A percentile compares a stretch with the other conserved stretches of the same genome.
Conservation (phyloP, 2,888 invertebrate genomes). For the Brachyopa scutellaris region DNA sequence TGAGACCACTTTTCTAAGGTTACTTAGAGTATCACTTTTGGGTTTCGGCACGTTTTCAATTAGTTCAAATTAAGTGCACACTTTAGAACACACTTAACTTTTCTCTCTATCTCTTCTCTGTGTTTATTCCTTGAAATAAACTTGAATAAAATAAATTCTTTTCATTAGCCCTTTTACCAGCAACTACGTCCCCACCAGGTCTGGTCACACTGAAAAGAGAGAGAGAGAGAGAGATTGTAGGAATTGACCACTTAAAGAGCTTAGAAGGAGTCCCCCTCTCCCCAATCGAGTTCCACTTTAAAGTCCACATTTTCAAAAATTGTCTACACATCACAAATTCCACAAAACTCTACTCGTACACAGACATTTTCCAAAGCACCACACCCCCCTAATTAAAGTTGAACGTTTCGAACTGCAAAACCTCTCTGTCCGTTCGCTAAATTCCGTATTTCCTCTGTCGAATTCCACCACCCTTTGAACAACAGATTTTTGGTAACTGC, state of each 20-base stretch:
- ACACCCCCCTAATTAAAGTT: conserved; percentile 58
- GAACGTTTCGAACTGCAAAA: conserved; percentile 35
- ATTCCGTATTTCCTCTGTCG: background rate
- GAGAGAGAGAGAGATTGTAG: too few species aligned
- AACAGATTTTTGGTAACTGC: conserved; percentile 38
- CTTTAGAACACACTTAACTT: background rate
- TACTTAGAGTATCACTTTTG: too few species aligned
- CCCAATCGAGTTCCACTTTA: too few species aligned
- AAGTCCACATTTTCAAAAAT: background rate
- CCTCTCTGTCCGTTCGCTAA: background rate
- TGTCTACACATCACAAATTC: conserved; percentile 12
- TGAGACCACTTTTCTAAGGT: too few species aligned
- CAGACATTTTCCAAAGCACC: too few species aligned
- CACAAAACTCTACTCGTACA: too few species aligned
- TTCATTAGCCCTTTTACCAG: too few species aligned
- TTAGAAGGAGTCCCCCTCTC: too few species aligned
- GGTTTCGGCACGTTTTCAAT: conserved; percentile 33
- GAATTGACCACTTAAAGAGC: too few species aligned
- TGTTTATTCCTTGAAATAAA: background rate
- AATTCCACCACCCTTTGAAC: background rate
- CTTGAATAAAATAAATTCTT: background rate
- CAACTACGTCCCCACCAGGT: too few species aligned
- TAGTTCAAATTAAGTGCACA: background rate
- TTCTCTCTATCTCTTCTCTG: background rate
- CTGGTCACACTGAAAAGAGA: background rate